Evolutionary conservation across 92 coral and sea anemone genomes (phyloP), one percentile per base, ranked within the genome.

Genomic region (Porites cylindrica): DNA sequence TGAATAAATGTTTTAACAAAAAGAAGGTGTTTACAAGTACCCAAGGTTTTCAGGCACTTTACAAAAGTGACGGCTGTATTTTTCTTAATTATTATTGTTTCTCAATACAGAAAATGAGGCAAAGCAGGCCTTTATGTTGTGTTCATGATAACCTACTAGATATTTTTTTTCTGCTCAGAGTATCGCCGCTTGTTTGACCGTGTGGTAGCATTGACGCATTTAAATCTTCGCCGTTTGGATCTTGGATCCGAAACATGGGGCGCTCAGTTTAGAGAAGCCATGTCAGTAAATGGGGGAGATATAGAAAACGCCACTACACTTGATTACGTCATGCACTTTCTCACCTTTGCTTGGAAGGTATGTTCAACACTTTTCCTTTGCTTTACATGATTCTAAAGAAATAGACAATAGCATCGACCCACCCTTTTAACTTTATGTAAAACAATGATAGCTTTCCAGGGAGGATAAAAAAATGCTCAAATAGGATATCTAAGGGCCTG

Each of bases 301-400:
- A 90, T 92, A 19, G 99, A 93, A 51, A 91, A 87, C 71, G 99
- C 99, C 5, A 95, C 98, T 12, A 85, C 98, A 10, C 52, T 93
- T 85, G 99, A 96, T 83, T 96, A 96, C 82, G 67, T 96, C 86
- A 96, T 96, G 99, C 99, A 96, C 90, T 95, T 96, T 67, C 71
- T 93, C 51, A 96, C 99, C 5, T 95, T 96, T 70, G 95, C 98
- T n/a, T 96, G 99, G 99, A 96, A 96, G 96, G 99, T 96, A 89
- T 32, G 71, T 50, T 65, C 23, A 23, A 32, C 16, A 13, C 60
- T 13, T 10, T 14, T 10, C 12, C 11, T 56, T 2, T 14, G 17
- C 61, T 10, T 56, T 14, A 56, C 61, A 54, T 54, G 60, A 10
- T 54, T 54, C 12, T 54, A 10, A 54, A 9, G 14, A 9, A 13